Evolutionary conservation across 2,888 invertebrate species (phyloP).

Genomic region (Graphium colonna): DNA sequence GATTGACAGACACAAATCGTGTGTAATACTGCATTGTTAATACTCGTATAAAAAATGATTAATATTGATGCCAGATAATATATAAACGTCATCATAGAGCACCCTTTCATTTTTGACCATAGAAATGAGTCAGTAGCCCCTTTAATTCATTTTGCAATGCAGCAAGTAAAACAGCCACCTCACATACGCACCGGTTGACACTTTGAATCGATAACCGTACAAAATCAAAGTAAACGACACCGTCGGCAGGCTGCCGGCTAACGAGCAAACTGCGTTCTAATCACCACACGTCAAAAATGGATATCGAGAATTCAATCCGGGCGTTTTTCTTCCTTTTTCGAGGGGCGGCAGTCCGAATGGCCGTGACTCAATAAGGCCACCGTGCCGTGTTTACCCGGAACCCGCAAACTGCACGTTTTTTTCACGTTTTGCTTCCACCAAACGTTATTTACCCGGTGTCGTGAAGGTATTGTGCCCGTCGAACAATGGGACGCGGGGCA

Average conservation of each 20-base stretch:
- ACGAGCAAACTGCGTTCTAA: slow-evolving; percentile 78
- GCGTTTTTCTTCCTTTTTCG: slow-evolving; percentile 59
- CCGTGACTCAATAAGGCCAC: slow-evolving; percentile 76
- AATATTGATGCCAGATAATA: too few species aligned
- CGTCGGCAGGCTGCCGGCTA: slow-evolving; percentile 51
- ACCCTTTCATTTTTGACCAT: neutral
- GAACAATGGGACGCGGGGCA: slow-evolving; percentile 63
- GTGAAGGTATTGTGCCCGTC: slow-evolving; percentile 72
- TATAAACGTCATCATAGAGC: too few species aligned
- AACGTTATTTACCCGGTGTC: slow-evolving; percentile 77
- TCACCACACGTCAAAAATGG: slow-evolving; percentile 78
- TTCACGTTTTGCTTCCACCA: slow-evolving; percentile 26
- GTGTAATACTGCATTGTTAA: too few species aligned
- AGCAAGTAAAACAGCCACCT: slow-evolving; percentile 24
- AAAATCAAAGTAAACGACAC: slow-evolving; percentile 52
- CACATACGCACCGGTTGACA: slow-evolving; percentile 33
- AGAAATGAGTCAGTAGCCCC: neutral
- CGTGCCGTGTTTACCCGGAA: slow-evolving; percentile 74
- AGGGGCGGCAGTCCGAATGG: slow-evolving; percentile 73
- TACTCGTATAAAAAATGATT: too few species aligned
- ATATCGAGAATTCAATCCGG: slow-evolving; percentile 77
- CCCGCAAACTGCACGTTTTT: slow-evolving; percentile 60
- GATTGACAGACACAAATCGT: too few species aligned
- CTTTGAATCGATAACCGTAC: slow-evolving; percentile 47
- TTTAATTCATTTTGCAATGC: neutral